phyloP scores from a whole-genome alignment of 1,140 invertebrate genomes.

The Drosophila tsacasi region DNA sequence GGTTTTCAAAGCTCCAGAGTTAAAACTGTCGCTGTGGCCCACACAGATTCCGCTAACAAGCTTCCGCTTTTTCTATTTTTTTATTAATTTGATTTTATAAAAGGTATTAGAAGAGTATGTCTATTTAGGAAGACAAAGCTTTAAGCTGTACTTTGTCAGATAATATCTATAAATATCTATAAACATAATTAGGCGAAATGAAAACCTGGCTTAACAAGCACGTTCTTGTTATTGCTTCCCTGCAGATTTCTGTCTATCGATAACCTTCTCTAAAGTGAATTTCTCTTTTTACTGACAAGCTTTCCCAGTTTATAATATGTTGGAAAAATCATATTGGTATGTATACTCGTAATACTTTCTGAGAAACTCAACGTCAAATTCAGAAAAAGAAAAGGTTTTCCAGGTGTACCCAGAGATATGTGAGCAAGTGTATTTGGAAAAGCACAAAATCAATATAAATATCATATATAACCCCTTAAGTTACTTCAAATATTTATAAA shows the following conservation, averaged over 20 bases:
- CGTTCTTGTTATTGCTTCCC: not conserved
- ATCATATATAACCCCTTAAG: no score
- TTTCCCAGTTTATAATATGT: not conserved
- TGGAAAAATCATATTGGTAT: no score
- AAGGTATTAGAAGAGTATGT: not conserved
- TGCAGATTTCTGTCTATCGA: not conserved
- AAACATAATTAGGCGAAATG: not conserved
- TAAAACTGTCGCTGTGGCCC: conserved; percentile 24
- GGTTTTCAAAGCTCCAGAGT: conserved; percentile 7
- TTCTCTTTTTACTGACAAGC: not conserved
- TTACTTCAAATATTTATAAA: no score
- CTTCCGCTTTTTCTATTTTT: conserved; percentile 40
- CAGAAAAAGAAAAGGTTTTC: no score
- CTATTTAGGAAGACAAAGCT: not conserved
- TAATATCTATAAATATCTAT: not conserved
- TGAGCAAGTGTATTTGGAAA: no score
- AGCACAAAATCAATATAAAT: no score
- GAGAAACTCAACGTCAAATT: no score
- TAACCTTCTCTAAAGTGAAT: not conserved
- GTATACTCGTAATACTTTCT: no score
- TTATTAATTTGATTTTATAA: conserved; percentile 1
- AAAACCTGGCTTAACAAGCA: not conserved
- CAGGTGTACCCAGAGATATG: no score
- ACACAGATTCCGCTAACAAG: conserved; percentile 21
- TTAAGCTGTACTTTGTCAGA: not conserved